Percentiles rank a stretch among this genome's conserved stretches.
phyloP scores from a whole-genome alignment of 2,797 vertebrate genomes.

The Pangasius larnaudii region DNA sequence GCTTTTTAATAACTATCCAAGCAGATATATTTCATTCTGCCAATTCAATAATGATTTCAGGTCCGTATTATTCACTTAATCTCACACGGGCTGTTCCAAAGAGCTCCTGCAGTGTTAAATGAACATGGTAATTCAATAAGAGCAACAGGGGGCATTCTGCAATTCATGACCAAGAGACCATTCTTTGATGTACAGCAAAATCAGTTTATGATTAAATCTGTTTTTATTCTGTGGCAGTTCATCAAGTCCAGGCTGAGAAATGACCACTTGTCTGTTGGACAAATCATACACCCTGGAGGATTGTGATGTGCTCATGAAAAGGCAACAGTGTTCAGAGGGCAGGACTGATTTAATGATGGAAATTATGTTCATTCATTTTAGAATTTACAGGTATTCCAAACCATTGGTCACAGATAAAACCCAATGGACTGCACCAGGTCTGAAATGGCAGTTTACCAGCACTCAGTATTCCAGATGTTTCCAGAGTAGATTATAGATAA shows the following conservation, averaged over 20 bases:
- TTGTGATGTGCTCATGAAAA: conserved; percentile 33
- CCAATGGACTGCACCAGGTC: conserved; percentile 1
- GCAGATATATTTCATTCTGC: not conserved
- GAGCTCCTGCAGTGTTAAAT: conserved; percentile 44
- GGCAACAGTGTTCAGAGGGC: not conserved
- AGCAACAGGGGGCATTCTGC: conserved; percentile 22
- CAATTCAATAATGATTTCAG: conserved; percentile 5
- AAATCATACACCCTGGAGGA: conserved; percentile 39
- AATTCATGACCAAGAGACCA: conserved; percentile 15
- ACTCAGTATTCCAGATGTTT: conserved; percentile 28
- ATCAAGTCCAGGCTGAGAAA: conserved; percentile 38
- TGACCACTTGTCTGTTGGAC: conserved; percentile 40
- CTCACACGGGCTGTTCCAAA: conserved; percentile 22
- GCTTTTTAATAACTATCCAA: not conserved
- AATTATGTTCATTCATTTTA: conserved; percentile 7
- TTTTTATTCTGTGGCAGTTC: conserved; percentile 34
- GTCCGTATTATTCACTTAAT: conserved; percentile 38
- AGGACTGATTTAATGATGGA: conserved; percentile 36
- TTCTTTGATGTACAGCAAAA: conserved; percentile 22
- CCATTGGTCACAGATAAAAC: not conserved
- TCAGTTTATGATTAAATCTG: conserved; percentile 52
- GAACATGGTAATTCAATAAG: conserved; percentile 51
- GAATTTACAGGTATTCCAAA: conserved; percentile 15
- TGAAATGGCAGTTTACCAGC: conserved; percentile 13
- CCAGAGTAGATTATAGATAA: conserved; percentile 34